phyloP scores from a whole-genome alignment of 2,888 invertebrate species.

The Pristionchus fissidentatus region DNA sequence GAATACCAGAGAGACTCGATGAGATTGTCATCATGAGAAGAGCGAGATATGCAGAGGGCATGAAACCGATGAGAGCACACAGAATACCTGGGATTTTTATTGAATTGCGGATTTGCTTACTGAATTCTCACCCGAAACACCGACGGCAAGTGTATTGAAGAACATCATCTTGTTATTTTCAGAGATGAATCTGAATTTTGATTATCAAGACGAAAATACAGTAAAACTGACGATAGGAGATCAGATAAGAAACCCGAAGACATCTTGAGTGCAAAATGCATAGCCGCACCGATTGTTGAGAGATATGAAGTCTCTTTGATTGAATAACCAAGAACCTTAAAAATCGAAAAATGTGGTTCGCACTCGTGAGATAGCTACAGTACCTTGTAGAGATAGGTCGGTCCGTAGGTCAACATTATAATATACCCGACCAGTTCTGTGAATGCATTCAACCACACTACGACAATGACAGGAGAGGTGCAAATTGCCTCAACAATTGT shows the following conservation, averaged over 20 bases:
- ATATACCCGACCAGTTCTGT: constrained; percentile 70
- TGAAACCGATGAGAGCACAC: constrained; percentile 45
- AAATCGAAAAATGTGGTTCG: neutral
- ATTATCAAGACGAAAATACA: neutral
- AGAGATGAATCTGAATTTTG: constrained; percentile 25
- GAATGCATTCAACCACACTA: constrained; percentile 70
- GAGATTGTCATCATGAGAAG: constrained; percentile 20
- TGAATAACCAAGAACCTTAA: constrained; percentile 46
- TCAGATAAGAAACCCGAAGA: constrained; percentile 66
- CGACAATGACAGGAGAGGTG: constrained; percentile 52
- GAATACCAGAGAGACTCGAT: neutral
- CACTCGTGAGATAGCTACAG: neutral
- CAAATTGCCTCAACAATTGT: constrained; percentile 12
- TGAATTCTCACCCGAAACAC: neutral
- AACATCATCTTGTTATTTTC: constrained; percentile 46
- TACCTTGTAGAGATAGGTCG: constrained; percentile 68
- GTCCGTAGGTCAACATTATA: constrained; percentile 69
- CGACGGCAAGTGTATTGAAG: constrained; percentile 46
- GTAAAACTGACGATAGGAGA: constrained; percentile 13
- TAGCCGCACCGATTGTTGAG: constrained; percentile 49
- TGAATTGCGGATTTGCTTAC: neutral
- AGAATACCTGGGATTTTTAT: neutral
- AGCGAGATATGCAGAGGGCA: constrained; percentile 28
- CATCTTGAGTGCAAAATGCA: constrained; percentile 66
- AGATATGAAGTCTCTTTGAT: constrained; percentile 45